Conservation (phyloP, 2,797 vertebrate species). For the Strix occidentalis region DNA sequence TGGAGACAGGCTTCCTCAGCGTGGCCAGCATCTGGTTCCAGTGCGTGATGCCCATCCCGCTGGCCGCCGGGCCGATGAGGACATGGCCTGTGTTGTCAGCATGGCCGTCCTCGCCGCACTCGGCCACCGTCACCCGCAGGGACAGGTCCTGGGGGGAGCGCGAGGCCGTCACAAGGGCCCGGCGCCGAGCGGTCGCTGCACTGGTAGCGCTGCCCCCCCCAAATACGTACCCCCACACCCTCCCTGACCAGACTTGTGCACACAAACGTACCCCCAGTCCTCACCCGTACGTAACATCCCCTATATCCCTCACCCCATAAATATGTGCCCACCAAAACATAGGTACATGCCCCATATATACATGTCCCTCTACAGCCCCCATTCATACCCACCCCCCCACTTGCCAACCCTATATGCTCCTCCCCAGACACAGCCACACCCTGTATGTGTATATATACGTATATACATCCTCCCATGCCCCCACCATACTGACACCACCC, state of each 20-base stretch:
- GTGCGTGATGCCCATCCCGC: slow-evolving; percentile 96
- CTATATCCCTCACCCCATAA: not conserved
- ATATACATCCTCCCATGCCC: fast-evolving
- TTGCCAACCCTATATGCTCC: not conserved
- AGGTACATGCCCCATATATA: too few species aligned
- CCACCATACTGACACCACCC: too few species aligned
- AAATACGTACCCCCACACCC: fast-evolving
- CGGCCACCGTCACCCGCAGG: slow-evolving; percentile 92
- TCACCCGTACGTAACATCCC: fast-evolving
- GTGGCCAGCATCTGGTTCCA: slow-evolving; percentile 99
- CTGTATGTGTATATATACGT: not conserved
- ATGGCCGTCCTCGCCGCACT: slow-evolving; percentile 87
- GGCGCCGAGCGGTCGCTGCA: fast-evolving
- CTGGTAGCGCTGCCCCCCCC: fast-evolving
- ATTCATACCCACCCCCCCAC: not conserved
- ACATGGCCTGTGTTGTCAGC: slow-evolving; percentile 94
- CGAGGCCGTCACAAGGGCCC: fast-evolving
- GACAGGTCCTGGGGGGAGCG: slow-evolving; percentile 86
- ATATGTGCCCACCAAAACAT: too few species aligned
- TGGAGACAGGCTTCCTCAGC: slow-evolving; percentile 93
- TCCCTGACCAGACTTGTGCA: fast-evolving
- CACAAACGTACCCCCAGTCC: fast-evolving
- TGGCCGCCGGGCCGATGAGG: slow-evolving; percentile 91
- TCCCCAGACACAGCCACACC: not conserved
- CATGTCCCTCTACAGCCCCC: not conserved